Percentiles rank a stretch among this genome's conserved stretches.
phyloP scores from a whole-genome alignment of 2,113 vertebrate genomes.

The Tupaia tana region DNA sequence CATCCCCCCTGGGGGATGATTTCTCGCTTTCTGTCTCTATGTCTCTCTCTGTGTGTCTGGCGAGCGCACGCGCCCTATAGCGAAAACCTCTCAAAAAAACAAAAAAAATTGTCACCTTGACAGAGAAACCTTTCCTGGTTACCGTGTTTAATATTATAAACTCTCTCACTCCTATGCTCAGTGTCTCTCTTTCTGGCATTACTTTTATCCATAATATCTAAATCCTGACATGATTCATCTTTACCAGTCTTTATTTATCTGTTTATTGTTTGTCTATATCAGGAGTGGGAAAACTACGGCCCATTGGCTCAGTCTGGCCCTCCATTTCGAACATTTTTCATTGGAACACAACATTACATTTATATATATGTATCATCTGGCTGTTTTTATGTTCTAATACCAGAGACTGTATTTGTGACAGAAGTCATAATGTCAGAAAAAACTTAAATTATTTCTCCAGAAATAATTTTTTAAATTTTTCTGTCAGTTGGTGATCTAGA shows the following conservation, averaged over 20 bases:
- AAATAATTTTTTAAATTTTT: neutral
- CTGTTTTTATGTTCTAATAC: neutral
- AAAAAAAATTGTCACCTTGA: neutral
- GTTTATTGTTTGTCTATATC: neutral
- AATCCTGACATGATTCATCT: neutral
- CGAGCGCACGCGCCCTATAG: too few species aligned
- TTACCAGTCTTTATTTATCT: neutral
- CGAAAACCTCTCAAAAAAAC: too few species aligned
- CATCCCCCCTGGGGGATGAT: too few species aligned
- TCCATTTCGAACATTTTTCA: slow-evolving; percentile 22
- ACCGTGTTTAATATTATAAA: neutral
- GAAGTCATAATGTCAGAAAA: neutral
- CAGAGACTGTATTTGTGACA: neutral
- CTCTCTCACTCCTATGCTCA: neutral
- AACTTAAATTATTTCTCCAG: slow-evolving; percentile 13
- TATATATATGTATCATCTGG: neutral
- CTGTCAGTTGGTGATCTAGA: neutral
- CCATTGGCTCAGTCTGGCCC: neutral
- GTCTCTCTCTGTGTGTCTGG: too few species aligned
- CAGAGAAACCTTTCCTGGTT: neutral
- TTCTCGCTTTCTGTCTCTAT: too few species aligned
- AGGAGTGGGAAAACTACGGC: neutral
- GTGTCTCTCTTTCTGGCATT: neutral
- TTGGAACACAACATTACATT: neutral
- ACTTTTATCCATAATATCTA: neutral